A percentile compares a stretch with the other conserved stretches of the same genome.
These are phyloP conservation scores for Aptenodytes forsteri DNA, from an alignment of 2,113 vertebrate species.

Conservation along the genomic window DNA sequence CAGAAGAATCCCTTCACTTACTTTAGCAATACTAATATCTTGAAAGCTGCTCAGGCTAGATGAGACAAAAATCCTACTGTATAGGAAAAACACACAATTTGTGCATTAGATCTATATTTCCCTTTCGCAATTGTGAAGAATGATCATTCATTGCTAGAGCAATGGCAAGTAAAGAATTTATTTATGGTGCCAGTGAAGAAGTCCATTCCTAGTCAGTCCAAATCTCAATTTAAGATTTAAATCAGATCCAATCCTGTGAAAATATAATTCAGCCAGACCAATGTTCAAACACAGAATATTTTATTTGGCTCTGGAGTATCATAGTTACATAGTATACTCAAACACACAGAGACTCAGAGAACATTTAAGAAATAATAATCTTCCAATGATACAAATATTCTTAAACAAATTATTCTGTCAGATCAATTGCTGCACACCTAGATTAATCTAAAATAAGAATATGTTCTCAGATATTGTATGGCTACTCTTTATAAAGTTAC, in stretches of 20 bases:
- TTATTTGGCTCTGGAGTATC: not conserved
- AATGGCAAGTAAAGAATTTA: not conserved
- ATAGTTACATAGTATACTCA: not conserved
- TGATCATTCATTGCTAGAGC: not conserved
- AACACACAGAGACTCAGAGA: not conserved
- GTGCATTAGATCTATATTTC: not conserved
- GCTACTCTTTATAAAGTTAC: not conserved
- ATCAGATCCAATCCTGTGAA: not conserved
- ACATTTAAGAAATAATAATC: not conserved
- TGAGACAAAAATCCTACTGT: not conserved
- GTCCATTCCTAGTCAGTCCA: not conserved
- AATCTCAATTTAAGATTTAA: not conserved
- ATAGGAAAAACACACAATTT: not conserved
- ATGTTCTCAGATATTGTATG: not conserved
- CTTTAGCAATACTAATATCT: not conserved
- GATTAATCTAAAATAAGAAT: not conserved
- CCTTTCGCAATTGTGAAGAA: not conserved
- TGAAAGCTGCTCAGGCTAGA: not conserved
- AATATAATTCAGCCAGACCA: not conserved
- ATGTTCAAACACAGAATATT: not conserved
- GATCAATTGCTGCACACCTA: not conserved
- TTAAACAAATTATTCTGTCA: not conserved
- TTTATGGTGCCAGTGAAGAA: not conserved
- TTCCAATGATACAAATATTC: not conserved
- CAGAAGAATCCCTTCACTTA: not conserved